Percentiles rank a stretch among this genome's conserved stretches.
phyloP scores from a whole-genome alignment of 37 sponge, comb jelly and placozoan genomes.

The Chondrilla cf. caribensis region DNA sequence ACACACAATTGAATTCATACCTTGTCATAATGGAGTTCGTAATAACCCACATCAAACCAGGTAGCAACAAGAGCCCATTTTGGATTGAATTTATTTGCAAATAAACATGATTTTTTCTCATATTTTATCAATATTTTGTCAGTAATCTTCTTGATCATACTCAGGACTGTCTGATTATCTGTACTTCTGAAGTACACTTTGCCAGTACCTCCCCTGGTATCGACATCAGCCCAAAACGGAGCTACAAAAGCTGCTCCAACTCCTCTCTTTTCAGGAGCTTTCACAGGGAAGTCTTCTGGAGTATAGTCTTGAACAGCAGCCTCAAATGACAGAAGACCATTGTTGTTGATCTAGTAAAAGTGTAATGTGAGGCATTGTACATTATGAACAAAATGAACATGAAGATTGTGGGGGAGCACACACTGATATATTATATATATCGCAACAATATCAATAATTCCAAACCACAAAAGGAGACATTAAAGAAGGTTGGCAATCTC shows the following conservation, averaged over 20 bases:
- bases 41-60: slow-evolving; percentile 16
- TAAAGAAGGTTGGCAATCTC: neutral
- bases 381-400: no score
- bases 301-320: neutral
- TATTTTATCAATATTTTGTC: neutral
- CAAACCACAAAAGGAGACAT: no score
- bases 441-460: no score
- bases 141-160: neutral
- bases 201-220: neutral
- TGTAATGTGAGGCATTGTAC: no score
- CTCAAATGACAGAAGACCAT: slow-evolving; percentile 19
- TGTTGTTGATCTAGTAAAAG: slow-evolving; percentile 16
- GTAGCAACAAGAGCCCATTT: slow-evolving; percentile 20
- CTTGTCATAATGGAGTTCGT: neutral
- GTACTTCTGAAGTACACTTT: slow-evolving; percentile 1
- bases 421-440: no score
- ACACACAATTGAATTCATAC: neutral
- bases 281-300: neutral
- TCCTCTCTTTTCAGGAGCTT: neutral
- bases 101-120: neutral
- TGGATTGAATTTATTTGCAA: neutral
- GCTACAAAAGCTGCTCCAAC: slow-evolving; percentile 16
- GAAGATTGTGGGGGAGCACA: no score
- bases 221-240: slow-evolving; percentile 26
- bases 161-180: neutral